Conservation (phyloP, 2,797 vertebrate genomes). For the Vireo griseus region DNA sequence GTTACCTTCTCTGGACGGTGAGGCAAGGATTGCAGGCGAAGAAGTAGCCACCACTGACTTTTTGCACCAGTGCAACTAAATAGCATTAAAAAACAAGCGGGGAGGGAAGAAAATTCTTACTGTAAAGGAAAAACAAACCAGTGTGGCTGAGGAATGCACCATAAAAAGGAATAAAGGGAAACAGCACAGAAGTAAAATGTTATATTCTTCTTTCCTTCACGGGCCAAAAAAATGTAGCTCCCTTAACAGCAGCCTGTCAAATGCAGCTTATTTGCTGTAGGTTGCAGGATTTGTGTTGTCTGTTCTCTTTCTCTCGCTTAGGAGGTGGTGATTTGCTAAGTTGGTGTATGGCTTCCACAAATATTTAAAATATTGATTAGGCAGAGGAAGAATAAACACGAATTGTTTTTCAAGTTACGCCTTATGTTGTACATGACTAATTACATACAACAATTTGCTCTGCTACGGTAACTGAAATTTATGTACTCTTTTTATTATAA, state of each 20-base stretch:
- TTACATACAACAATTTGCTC: constrained; percentile 60
- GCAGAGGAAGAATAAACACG: constrained; percentile 58
- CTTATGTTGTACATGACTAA: constrained; percentile 67
- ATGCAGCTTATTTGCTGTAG: background rate
- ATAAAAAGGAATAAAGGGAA: background rate
- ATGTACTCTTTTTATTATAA: constrained; percentile 66
- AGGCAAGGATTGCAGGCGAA: background rate
- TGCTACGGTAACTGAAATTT: constrained; percentile 56
- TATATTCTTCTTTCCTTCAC: background rate
- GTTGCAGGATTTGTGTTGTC: background rate
- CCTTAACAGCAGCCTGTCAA: background rate
- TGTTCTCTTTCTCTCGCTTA: background rate
- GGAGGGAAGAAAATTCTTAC: background rate
- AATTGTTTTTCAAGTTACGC: constrained; percentile 61
- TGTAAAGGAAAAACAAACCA: background rate
- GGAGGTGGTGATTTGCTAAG: constrained; percentile 34
- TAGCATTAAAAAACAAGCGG: background rate
- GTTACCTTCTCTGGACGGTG: background rate
- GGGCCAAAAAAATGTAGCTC: background rate
- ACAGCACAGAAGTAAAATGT: background rate
- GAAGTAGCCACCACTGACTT: background rate
- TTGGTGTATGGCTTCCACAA: constrained; percentile 40
- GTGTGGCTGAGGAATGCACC: background rate
- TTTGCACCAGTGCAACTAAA: background rate
- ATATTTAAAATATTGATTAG: constrained; percentile 71